A percentile compares a stretch with the other conserved stretches of the same genome.
These are phyloP conservation scores for Phacellophora camtschatica DNA, from an alignment of 30 jellyfish, hydroid and myxozoan genomes.

Conservation along the genomic window DNA sequence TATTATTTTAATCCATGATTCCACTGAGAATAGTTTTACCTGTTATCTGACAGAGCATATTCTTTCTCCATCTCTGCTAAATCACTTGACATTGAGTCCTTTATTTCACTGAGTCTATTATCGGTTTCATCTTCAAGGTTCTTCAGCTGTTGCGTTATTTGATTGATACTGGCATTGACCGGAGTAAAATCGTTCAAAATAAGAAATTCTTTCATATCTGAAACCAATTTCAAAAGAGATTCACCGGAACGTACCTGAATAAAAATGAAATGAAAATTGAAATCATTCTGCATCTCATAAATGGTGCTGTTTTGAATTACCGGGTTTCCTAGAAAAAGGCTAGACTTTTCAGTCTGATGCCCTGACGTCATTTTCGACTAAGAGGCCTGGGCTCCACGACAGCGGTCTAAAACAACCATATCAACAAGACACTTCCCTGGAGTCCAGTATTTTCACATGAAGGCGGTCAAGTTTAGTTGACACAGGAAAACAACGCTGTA, in stretches of 20 bases:
- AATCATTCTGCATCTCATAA: no score
- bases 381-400: neutral
- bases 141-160: constrained; percentile 28
- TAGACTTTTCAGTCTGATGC: neutral
- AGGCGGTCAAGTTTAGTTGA: no score
- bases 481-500: no score
- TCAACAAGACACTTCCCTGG: no score
- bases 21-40: no score
- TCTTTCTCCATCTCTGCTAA: constrained; percentile 62
- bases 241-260: constrained; percentile 93
- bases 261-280: neutral
- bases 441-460: no score
- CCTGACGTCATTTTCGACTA: neutral
- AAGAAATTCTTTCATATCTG: constrained; percentile 88
- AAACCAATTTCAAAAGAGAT: constrained; percentile 74
- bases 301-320: no score
- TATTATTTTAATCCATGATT: no score
- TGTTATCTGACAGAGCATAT: neutral
- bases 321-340: neutral
- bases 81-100: constrained; percentile 56
- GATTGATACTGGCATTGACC: constrained; percentile 70
- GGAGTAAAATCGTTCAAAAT: constrained; percentile 85
- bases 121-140: constrained; percentile 68
- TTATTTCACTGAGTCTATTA: constrained; percentile 29
- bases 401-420: no score